These are phyloP conservation scores for Mionectes olivaceus DNA, from an alignment of 2,797 vertebrate genomes.

Conservation along the genomic window DNA sequence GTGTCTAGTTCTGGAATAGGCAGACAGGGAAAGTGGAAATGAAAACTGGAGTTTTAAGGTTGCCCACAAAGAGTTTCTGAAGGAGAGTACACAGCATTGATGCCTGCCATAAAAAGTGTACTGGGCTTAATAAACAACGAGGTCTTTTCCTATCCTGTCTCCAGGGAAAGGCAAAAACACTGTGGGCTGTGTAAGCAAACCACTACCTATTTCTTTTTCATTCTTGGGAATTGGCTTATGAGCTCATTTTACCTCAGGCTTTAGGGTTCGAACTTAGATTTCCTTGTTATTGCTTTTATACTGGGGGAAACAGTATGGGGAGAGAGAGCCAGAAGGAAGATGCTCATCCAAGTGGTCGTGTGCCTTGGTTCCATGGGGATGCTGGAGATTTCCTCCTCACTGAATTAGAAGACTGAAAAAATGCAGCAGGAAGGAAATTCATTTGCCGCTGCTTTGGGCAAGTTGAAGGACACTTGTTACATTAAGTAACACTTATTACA, in stretches of 20 bases:
- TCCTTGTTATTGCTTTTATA: not conserved
- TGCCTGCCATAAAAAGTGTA: not conserved
- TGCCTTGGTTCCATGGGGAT: not conserved
- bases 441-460: not conserved
- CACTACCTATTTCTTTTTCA: not conserved
- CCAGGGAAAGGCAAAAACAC: not conserved
- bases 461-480: not conserved
- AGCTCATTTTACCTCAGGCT: not conserved
- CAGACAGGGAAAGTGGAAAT: not conserved
- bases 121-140: not conserved
- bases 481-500: not conserved
- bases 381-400: not conserved
- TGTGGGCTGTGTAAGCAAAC: not conserved
- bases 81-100: rapidly evolving
- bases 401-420: not conserved
- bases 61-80: not conserved
- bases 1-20: not conserved
- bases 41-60: not conserved
- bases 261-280: not conserved
- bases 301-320: not conserved
- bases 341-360: rapidly evolving
- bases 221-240: not conserved
- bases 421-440: not conserved
- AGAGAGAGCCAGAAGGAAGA: not conserved
- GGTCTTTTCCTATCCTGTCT: not conserved